Conservation (phyloP, 2,113 vertebrate species). For the Vanacampus margaritifer region DNA sequence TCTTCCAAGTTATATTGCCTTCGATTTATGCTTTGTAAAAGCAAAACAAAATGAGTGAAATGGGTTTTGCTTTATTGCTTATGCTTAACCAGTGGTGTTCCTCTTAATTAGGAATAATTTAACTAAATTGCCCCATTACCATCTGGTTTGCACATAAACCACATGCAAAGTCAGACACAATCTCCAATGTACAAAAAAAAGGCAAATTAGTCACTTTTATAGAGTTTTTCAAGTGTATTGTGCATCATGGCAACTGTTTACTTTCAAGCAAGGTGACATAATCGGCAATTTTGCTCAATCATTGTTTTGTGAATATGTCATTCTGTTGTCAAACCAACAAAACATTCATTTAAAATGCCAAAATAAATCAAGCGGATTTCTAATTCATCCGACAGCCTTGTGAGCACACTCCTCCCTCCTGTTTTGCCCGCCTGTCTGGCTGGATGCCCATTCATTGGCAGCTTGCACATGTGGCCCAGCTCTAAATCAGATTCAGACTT, state of each 20-base stretch:
- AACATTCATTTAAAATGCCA: constrained; percentile 2
- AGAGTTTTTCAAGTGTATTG: constrained; percentile 12
- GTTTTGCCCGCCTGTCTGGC: constrained; percentile 41
- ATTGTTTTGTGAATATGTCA: neutral
- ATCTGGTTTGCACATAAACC: constrained; percentile 61
- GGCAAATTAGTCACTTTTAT: constrained; percentile 36
- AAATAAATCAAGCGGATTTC: constrained; percentile 13
- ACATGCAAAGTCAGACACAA: constrained; percentile 49
- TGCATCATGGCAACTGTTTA: constrained; percentile 3
- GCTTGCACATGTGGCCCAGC: constrained; percentile 64
- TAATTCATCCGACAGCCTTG: constrained; percentile 42
- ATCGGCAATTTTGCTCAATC: constrained; percentile 1
- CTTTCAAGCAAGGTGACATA: neutral
- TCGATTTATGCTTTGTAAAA: constrained; percentile 4
- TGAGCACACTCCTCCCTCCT: constrained; percentile 37
- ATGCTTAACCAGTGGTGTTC: constrained; percentile 35
- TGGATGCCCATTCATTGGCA: constrained; percentile 51
- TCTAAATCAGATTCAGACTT: constrained; percentile 71
- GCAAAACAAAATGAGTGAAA: constrained; percentile 2
- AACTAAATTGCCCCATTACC: constrained; percentile 56
- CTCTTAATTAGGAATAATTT: constrained; percentile 57
- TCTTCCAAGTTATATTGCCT: neutral
- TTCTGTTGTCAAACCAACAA: neutral
- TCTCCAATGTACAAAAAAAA: constrained; percentile 40
- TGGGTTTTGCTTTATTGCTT: constrained; percentile 39